Evolutionary conservation across 2,888 invertebrate species (phyloP).

Genomic region (Ormyrus pomaceus): DNA sequence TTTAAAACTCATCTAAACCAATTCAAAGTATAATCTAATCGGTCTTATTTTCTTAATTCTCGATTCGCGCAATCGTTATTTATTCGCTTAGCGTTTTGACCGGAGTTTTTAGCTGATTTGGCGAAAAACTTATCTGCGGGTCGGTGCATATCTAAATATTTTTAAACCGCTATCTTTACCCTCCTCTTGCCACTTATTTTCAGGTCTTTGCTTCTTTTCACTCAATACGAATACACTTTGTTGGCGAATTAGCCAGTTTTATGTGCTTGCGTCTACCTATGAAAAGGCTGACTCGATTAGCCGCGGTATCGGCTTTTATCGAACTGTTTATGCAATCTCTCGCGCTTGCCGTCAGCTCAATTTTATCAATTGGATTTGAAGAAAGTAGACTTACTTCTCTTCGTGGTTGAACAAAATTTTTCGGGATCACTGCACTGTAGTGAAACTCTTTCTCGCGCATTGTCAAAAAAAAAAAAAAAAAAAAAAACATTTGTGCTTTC

Average conservation of each 20-base stretch:
- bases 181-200: background rate
- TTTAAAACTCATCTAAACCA: too few species aligned
- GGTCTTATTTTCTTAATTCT: background rate
- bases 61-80: background rate
- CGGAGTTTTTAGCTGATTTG: conserved; percentile 17
- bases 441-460: too few species aligned
- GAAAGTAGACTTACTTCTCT: conserved; percentile 1
- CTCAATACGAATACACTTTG: conserved; percentile 9
- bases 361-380: conserved; percentile 44
- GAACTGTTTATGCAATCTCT: conserved; percentile 52
- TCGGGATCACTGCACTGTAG: too few species aligned
- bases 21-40: background rate
- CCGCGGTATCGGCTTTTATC: conserved; percentile 46
- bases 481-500: too few species aligned
- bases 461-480: too few species aligned
- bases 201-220: background rate
- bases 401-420: conserved; percentile 4
- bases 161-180: conserved; percentile 7
- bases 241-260: background rate
- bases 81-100: background rate
- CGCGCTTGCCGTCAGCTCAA: background rate
- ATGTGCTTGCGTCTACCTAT: background rate
- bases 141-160: conserved; percentile 42
- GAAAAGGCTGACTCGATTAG: conserved; percentile 29
- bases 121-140: conserved; percentile 20